Evolutionary conservation across 2,888 invertebrate species (phyloP).

Genomic region (Phaonia tiefii): DNA sequence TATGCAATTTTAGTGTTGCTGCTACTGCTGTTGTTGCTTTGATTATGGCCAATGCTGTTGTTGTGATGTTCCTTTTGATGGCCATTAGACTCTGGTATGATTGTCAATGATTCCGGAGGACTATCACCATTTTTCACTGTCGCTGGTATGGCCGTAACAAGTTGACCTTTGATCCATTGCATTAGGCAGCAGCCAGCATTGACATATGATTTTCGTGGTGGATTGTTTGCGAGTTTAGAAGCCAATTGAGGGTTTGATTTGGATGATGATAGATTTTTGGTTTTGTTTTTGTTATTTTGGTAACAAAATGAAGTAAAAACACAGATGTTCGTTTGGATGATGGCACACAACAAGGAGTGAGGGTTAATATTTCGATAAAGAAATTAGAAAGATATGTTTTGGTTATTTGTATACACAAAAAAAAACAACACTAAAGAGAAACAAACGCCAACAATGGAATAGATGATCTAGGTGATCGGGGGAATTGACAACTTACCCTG

Average conservation of each 20-base stretch:
- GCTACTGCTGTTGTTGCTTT: conserved; percentile 45
- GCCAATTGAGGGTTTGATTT: conserved; percentile 46
- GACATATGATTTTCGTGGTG: conserved; percentile 53
- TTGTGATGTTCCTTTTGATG: conserved; percentile 65
- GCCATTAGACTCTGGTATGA: conserved; percentile 69
- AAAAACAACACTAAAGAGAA: no score
- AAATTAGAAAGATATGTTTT: conserved; percentile 42
- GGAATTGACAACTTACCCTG: conserved; percentile 74
- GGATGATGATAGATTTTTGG: conserved; percentile 36
- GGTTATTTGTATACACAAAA: conserved; percentile 7
- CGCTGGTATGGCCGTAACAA: conserved; percentile 80
- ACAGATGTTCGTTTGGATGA: conserved; percentile 49
- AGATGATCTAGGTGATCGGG: not conserved
- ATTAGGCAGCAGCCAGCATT: conserved; percentile 3
- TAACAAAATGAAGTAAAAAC: conserved; percentile 19
- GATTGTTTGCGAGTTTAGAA: conserved; percentile 26
- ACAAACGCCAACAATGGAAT: conserved; percentile 12
- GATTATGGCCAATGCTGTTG: conserved; percentile 35
- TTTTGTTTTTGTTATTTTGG: not conserved
- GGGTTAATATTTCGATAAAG: conserved; percentile 58
- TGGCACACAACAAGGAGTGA: conserved; percentile 2
- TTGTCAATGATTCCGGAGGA: conserved; percentile 77
- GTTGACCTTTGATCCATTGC: conserved; percentile 75
- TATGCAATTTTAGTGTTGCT: conserved; percentile 41
- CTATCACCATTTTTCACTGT: conserved; percentile 79